Evolutionary conservation across 2,113 vertebrate genomes (phyloP), one percentile per base, ranked within the genome.

Genomic region (Caranx ignobilis): DNA sequence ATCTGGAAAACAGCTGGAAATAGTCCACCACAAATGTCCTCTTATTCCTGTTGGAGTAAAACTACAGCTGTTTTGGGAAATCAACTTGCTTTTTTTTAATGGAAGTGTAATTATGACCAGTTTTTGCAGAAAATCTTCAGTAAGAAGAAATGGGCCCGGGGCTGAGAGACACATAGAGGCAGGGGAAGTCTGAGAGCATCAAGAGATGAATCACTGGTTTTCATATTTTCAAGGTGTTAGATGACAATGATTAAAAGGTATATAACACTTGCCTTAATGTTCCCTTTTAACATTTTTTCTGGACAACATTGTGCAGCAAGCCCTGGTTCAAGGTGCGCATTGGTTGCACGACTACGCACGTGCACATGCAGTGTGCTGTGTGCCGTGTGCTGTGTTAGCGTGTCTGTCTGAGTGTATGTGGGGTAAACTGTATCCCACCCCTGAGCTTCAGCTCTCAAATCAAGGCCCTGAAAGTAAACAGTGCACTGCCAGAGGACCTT

Each of bases 381-480:
- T 75, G 60, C 37, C 54, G 70, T 56, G n/a, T 60, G 59, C 67
- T 87, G 75, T 67, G 82, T 75, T 76, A 56, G 81, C 67, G 59
- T 69, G 72, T 75, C 71, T 80, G 65, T 2, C 41, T 73, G 83
- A 84, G 86, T 64, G 64, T 77, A 81, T 78, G 90, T 89, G 89
- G 88, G 83, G 87, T 87, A 89, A 86, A 88, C 69, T 84, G 81
- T 62, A 82, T 89, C 90, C 87, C 89, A 88, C 81, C 83, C 91
- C 80, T 86, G 84, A 88, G 82, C 79, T 84, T 52, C 82, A 93
- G 94, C 94, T 93, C 96, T 96, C 95, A 96, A 97, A 96, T 96
- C 96, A 97, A 95, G 94, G 94, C 92, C 92, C 94, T 94, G 94
- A 95, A 94, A 94, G 94, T 95, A 96, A 97, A 96, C 96, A 95